Evolutionary conservation across 2,888 invertebrate species (phyloP), one percentile per base, ranked within the genome.

Genomic region (Rhyacophila evoluta): DNA sequence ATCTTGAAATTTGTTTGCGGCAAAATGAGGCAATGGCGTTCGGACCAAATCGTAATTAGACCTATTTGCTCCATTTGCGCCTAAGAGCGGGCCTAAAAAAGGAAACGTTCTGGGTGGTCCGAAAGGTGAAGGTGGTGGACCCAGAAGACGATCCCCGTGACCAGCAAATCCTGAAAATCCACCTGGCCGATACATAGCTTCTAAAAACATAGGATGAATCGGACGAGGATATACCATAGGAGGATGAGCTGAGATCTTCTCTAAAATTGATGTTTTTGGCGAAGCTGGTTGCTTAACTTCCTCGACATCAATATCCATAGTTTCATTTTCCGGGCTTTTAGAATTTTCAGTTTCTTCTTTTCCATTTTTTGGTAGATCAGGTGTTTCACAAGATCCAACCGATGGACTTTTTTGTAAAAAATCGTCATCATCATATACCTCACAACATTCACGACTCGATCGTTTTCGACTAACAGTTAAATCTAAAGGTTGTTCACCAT

Each of bases 141-240:
- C 89, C 25, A 94, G 85, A 39, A 93, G 88, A 1, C 92, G 89
- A 10, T 93, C 93, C 36, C 87, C 84, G 79, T 87, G 85, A 36
- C 89, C 84, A 76, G 89, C 89, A 82, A 91, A 91, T 37, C 91
- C 88, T 10, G 91, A 88, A 85, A 92, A 93, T 11, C 86, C 88
- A 74, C 92, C 89, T 29, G 91, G 90, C 68, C 93, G 90, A 84
- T 94, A 95, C 89, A 95, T 92, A 1, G 93, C 93, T 80, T 95
- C 95, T 68, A 95, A 89, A 75, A 95, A 89, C 86, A 94, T 91
- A 0, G 96, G 95, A 84, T 96, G 95, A 79, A 96, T 93, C 0
- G 96, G 95, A 85, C 94, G 91, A 0, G 97, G 97, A 84, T 95
- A 97, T 0, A 93, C 94, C 88, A 95, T 92, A 0, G 92, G 91